phyloP scores from a whole-genome alignment of 2,797 vertebrate genomes.

The Etheostoma perlongum region DNA sequence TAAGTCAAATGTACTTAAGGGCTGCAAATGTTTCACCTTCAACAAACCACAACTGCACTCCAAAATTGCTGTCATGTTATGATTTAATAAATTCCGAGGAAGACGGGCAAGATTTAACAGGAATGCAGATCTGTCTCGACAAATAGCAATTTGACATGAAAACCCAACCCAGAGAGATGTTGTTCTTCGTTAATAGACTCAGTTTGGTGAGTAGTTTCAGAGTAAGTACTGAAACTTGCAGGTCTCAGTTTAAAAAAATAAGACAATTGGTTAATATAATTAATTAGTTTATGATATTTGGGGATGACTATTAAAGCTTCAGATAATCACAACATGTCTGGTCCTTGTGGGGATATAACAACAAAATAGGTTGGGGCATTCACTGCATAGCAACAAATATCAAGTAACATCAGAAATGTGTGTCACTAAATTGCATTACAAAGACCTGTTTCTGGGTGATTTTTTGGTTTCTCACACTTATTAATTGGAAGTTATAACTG shows the following conservation, averaged over 20 bases:
- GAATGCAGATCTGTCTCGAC: constrained; percentile 11
- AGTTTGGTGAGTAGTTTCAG: too few species aligned
- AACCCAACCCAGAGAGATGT: not conserved
- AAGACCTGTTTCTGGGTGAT: not conserved
- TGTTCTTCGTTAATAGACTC: not conserved
- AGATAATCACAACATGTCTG: not conserved
- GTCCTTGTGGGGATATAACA: not conserved
- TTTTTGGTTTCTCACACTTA: too few species aligned
- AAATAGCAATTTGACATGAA: not conserved
- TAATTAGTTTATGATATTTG: not conserved
- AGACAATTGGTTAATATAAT: not conserved
- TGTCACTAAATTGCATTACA: too few species aligned
- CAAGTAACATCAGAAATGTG: too few species aligned
- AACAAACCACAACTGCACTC: not conserved
- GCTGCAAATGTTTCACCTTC: not conserved
- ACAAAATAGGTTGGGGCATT: not conserved
- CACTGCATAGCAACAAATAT: not conserved
- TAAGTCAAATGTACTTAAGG: not conserved
- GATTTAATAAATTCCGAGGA: constrained; percentile 2
- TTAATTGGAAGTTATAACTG: not conserved
- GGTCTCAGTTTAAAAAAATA: not conserved
- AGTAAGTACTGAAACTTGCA: not conserved
- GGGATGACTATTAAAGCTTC: not conserved
- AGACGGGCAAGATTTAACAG: constrained; percentile 22
- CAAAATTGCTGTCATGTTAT: not conserved